Evolutionary conservation across 1,140 invertebrate genomes (phyloP).

Genomic region (Choristoneura fumiferana): DNA sequence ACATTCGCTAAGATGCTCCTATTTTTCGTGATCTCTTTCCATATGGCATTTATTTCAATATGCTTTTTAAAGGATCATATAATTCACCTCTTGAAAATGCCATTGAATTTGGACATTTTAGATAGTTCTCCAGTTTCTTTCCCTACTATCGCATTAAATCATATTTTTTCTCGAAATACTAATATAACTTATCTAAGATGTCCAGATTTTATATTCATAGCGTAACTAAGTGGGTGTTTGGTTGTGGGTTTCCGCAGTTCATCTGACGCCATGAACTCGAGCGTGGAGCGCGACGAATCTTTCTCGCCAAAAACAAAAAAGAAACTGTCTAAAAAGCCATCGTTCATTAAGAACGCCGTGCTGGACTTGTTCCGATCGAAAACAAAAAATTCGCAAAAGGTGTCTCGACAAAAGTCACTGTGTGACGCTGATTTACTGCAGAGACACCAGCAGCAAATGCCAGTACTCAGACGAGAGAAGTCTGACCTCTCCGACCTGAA

Average conservation of each 20-base stretch:
- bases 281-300: slow-evolving; percentile 69
- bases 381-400: slow-evolving; percentile 74
- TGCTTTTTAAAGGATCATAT: slow-evolving; percentile 62
- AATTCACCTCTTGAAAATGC: slow-evolving; percentile 57
- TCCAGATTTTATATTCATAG: slow-evolving; percentile 50
- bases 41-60: slow-evolving; percentile 68
- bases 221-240: slow-evolving; percentile 75
- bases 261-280: slow-evolving; percentile 73
- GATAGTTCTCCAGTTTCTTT: slow-evolving; percentile 49
- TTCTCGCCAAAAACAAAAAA: slow-evolving; percentile 78
- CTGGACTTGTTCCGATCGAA: slow-evolving; percentile 77
- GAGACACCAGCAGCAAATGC: slow-evolving; percentile 54
- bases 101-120: slow-evolving; percentile 52
- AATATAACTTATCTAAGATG: slow-evolving; percentile 43
- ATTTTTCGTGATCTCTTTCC: slow-evolving; percentile 21
- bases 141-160: slow-evolving; percentile 4
- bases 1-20: slow-evolving; percentile 21
- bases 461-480: slow-evolving; percentile 69
- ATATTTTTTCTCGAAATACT: slow-evolving; percentile 41
- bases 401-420: slow-evolving; percentile 72
- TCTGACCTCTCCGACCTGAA: slow-evolving; percentile 65
- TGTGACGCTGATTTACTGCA: slow-evolving; percentile 72
- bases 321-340: slow-evolving; percentile 78
- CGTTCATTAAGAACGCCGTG: slow-evolving; percentile 77
- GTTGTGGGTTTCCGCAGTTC: slow-evolving; percentile 78